phyloP scores from a whole-genome alignment of 1,140 invertebrate genomes.

The Heliconius melpomene region DNA sequence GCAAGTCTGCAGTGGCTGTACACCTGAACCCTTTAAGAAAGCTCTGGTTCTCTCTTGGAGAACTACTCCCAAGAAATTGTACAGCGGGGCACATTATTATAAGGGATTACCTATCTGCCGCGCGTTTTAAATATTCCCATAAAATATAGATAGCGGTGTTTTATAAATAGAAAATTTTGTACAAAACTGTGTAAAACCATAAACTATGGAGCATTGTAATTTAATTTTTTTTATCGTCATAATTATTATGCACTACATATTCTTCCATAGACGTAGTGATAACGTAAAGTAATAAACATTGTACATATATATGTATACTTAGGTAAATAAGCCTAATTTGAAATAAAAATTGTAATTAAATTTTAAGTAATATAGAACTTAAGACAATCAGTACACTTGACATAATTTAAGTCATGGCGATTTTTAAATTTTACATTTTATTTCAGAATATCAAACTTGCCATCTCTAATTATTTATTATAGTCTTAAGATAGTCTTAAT shows the following conservation, averaged over 20 bases:
- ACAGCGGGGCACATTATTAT: conserved; percentile 86
- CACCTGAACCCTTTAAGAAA: conserved; percentile 88
- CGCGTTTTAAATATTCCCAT: conserved; percentile 82
- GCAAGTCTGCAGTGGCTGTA: conserved; percentile 88
- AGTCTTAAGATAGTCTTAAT: conserved; percentile 41
- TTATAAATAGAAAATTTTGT: background rate
- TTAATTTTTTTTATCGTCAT: background rate
- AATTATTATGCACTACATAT: background rate
- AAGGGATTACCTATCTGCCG: conserved; percentile 86
- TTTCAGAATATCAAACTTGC: conserved; percentile 38
- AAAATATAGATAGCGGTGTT: background rate
- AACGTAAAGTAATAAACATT: background rate
- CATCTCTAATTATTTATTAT: conserved; percentile 58
- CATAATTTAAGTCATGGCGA: background rate
- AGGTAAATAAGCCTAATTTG: background rate
- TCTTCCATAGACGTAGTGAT: background rate
- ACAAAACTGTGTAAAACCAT: background rate
- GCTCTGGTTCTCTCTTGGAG: conserved; percentile 89
- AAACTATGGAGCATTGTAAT: background rate
- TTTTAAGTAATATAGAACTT: background rate
- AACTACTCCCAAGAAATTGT: conserved; percentile 86
- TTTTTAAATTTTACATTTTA: background rate
- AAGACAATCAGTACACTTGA: background rate
- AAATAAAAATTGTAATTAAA: background rate
- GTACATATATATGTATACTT: background rate